These are phyloP conservation scores for Trichacis sp. DNA, from an alignment of 2,888 invertebrate species.

Conservation along the genomic window DNA sequence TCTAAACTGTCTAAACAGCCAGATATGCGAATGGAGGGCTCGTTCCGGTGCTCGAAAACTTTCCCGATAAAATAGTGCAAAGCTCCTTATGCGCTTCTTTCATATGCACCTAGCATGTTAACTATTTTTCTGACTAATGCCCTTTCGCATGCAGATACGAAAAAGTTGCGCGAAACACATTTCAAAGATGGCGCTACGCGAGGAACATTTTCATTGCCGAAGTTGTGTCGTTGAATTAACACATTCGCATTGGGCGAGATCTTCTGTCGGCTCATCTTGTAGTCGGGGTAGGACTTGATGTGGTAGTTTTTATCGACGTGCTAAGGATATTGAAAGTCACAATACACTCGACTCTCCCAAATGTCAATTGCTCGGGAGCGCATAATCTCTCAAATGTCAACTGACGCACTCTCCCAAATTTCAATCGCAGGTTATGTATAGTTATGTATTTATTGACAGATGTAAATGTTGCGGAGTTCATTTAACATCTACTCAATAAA, in stretches of 20 bases:
- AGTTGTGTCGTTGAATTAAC: not conserved
- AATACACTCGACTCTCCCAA: too few relatives aligned
- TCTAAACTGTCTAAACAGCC: constrained; percentile 40
- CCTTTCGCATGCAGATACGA: constrained; percentile 30
- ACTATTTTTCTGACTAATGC: constrained; percentile 42
- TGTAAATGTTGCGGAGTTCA: too few relatives aligned
- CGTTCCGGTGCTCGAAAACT: constrained; percentile 49
- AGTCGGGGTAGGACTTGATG: not conserved
- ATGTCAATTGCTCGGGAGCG: too few relatives aligned
- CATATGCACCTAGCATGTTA: constrained; percentile 41
- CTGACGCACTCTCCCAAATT: too few relatives aligned
- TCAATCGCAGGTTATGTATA: too few relatives aligned
- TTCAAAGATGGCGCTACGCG: constrained; percentile 3
- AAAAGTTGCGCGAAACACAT: constrained; percentile 27
- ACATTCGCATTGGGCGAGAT: not conserved
- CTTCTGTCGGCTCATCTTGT: not conserved
- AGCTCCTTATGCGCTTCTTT: constrained; percentile 41
- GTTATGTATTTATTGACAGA: too few relatives aligned
- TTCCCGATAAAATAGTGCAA: constrained; percentile 52
- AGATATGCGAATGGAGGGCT: constrained; percentile 35
- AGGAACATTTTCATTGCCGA: not conserved
- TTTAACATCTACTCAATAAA: too few relatives aligned
- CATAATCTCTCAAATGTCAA: too few relatives aligned
- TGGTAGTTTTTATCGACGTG: too few relatives aligned
- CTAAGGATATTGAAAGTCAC: too few relatives aligned